Evolutionary conservation across 2,797 vertebrate species (phyloP).

Genomic region (Simalia tracyae): DNA sequence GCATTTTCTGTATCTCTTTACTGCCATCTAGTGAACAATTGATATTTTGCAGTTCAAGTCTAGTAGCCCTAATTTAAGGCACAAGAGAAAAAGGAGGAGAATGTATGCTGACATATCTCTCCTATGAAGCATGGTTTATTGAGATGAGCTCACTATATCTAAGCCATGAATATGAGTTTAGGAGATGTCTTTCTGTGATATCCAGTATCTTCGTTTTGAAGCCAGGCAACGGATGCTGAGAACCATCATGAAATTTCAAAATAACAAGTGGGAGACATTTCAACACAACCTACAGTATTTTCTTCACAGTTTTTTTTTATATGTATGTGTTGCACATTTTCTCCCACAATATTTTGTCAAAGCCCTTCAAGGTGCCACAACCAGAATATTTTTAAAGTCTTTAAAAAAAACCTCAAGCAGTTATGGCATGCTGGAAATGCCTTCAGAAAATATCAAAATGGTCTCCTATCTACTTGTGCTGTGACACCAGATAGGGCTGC

Average conservation of each 20-base stretch:
- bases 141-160: background rate
- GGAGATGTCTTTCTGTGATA: constrained; percentile 7
- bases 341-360: constrained; percentile 43
- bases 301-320: constrained; percentile 52
- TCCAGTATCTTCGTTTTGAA: constrained; percentile 36
- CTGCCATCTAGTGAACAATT: background rate
- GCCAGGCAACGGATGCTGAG: constrained; percentile 29
- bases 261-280: constrained; percentile 55
- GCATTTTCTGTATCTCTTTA: background rate
- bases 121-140: background rate
- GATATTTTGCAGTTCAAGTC: background rate
- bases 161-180: background rate
- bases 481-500: background rate
- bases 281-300: constrained; percentile 46
- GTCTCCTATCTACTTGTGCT: background rate
- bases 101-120: background rate
- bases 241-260: constrained; percentile 44
- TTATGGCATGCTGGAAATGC: constrained; percentile 52
- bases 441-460: background rate
- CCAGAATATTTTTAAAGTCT: constrained; percentile 47
- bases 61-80: background rate
- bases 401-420: constrained; percentile 41
- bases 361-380: constrained; percentile 43
- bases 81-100: background rate
- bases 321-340: constrained; percentile 41